phyloP scores from a whole-genome alignment of 2,113 vertebrate genomes.

The Jacana jacana region DNA sequence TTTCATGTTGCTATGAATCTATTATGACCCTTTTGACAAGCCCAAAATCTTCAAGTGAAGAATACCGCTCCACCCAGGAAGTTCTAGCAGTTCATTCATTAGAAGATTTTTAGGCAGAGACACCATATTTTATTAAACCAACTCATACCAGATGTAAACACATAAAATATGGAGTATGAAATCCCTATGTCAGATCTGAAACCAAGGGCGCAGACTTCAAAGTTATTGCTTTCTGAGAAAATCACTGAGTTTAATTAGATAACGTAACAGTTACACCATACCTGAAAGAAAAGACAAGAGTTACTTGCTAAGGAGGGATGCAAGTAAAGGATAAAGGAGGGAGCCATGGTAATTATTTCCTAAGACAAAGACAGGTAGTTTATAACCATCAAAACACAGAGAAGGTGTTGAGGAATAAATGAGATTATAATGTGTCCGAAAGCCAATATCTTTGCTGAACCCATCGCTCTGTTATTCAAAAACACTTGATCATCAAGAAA shows the following conservation, averaged over 20 bases:
- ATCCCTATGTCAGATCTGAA: neutral
- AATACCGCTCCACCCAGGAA: neutral
- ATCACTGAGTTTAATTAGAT: neutral
- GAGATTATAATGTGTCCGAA: neutral
- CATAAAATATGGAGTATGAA: fast-evolving
- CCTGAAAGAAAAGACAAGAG: neutral
- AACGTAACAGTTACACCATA: neutral
- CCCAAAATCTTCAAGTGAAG: neutral
- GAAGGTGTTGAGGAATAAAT: neutral
- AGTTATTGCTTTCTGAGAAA: neutral
- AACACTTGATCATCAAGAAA: neutral
- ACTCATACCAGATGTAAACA: neutral
- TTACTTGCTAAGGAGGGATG: neutral
- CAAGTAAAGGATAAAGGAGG: neutral
- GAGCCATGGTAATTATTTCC: neutral
- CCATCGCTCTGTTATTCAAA: neutral
- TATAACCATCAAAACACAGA: neutral
- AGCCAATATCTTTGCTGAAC: neutral
- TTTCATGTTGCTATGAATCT: neutral
- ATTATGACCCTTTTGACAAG: neutral
- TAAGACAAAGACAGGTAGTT: neutral
- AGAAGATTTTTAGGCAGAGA: neutral
- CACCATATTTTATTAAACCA: neutral
- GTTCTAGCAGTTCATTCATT: neutral
- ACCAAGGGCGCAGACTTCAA: neutral